Conservation (phyloP, 2,113 vertebrate species). For the Arvicanthis niloticus region DNA sequence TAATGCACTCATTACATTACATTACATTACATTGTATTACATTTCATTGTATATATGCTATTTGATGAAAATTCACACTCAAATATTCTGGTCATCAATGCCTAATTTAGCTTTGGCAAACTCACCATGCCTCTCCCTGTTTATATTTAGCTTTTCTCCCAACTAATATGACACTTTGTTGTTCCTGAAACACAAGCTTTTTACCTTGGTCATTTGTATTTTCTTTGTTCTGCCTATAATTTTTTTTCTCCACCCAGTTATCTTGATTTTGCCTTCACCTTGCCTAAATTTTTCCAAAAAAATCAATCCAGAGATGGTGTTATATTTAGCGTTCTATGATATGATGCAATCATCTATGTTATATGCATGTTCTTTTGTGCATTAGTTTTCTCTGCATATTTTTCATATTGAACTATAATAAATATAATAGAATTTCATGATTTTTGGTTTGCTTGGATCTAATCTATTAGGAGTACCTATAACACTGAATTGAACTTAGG, state of each 20-base stretch:
- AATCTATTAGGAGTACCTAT: not conserved
- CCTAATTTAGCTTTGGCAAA: not conserved
- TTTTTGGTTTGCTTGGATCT: not conserved
- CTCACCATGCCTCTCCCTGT: not conserved
- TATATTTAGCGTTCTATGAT: not conserved
- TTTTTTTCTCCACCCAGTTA: not conserved
- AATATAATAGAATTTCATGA: constrained; percentile 6
- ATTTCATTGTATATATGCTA: not conserved
- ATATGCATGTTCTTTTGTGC: not conserved
- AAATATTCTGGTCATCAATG: not conserved
- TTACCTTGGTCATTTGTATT: not conserved
- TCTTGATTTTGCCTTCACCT: not conserved
- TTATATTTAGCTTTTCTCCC: not conserved
- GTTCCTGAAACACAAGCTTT: constrained; percentile 2
- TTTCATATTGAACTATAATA: not conserved
- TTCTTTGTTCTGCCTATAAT: not conserved
- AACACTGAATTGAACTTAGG: not conserved
- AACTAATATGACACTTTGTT: not conserved
- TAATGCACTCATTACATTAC: not conserved
- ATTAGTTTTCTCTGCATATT: not conserved
- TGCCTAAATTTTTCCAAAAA: not conserved
- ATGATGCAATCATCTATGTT: not conserved
- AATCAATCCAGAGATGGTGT: not conserved
- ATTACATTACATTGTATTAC: not conserved
- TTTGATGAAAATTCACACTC: not conserved